A percentile compares a stretch with the other conserved stretches of the same genome.
Evolutionary conservation across 2,888 invertebrate genomes (phyloP).

Genomic region (Stenodera caucasica): DNA sequence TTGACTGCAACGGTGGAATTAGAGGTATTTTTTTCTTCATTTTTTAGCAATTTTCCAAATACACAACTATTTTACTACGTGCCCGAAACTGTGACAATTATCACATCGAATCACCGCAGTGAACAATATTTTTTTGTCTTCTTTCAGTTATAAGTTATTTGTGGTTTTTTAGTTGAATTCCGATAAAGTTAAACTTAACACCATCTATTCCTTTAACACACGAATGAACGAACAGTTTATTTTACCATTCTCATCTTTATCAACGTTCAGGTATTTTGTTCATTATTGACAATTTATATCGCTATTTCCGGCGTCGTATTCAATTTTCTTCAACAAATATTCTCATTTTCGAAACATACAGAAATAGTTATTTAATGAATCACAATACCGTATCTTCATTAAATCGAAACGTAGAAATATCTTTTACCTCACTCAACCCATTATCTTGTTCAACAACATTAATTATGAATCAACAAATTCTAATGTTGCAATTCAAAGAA

Average conservation of each 20-base stretch:
- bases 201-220: background rate
- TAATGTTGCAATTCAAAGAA: background rate
- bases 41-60: background rate
- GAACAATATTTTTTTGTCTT: no score
- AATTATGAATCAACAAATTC: slow-evolving; percentile 3
- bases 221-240: background rate
- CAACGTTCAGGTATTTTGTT: background rate
- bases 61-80: no score
- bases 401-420: background rate
- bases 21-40: slow-evolving; percentile 11
- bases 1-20: slow-evolving; percentile 24
- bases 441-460: slow-evolving; percentile 6
- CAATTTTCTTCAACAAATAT: background rate
- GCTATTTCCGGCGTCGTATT: background rate
- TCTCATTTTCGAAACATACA: background rate
- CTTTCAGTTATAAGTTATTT: no score
- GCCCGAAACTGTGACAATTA: background rate
- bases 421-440: background rate
- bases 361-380: background rate
- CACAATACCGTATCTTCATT: background rate
- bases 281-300: background rate
- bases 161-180: background rate
- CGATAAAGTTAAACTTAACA: background rate
- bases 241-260: background rate
- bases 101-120: background rate